phyloP scores from a whole-genome alignment of 2,888 invertebrate species.

The Dryadula phaetusa region DNA sequence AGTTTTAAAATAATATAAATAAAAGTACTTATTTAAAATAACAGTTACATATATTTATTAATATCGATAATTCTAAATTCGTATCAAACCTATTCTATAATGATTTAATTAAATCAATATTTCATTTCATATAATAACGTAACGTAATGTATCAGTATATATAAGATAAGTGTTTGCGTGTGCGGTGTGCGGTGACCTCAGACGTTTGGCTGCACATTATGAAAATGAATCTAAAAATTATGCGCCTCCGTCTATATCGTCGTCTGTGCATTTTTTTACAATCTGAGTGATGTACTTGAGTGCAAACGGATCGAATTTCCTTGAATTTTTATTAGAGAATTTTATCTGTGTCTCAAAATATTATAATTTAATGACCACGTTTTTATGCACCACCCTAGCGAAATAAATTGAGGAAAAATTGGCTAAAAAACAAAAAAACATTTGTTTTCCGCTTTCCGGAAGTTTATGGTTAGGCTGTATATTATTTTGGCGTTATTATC shows the following conservation, averaged over 20 bases:
- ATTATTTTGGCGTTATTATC: too few species aligned
- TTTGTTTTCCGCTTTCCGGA: not conserved
- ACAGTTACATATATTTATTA: not conserved
- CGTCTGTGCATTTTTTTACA: slow-evolving; percentile 80
- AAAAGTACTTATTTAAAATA: not conserved
- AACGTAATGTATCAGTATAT: not conserved
- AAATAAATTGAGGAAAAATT: not conserved
- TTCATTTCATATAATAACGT: slow-evolving; percentile 5
- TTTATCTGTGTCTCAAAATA: slow-evolving; percentile 64
- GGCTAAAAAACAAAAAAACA: not conserved
- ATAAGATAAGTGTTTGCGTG: slow-evolving; percentile 46
- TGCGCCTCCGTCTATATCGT: slow-evolving; percentile 65
- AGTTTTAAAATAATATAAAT: not conserved
- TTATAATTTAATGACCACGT: slow-evolving; percentile 28
- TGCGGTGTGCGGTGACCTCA: slow-evolving; percentile 68
- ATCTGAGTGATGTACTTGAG: slow-evolving; percentile 77
- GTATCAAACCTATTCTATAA: too few species aligned
- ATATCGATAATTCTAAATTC: too few species aligned
- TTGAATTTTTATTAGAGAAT: slow-evolving; percentile 80
- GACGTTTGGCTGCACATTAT: slow-evolving; percentile 76
- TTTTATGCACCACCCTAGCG: not conserved
- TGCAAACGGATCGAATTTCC: slow-evolving; percentile 81
- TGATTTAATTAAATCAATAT: not conserved
- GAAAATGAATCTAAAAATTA: slow-evolving; percentile 82
- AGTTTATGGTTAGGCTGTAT: not conserved